A percentile compares a stretch with the other conserved stretches of the same genome.
Conservation (phyloP, 1,140 invertebrate species). For the Stratiolaelaps scimitus region DNA sequence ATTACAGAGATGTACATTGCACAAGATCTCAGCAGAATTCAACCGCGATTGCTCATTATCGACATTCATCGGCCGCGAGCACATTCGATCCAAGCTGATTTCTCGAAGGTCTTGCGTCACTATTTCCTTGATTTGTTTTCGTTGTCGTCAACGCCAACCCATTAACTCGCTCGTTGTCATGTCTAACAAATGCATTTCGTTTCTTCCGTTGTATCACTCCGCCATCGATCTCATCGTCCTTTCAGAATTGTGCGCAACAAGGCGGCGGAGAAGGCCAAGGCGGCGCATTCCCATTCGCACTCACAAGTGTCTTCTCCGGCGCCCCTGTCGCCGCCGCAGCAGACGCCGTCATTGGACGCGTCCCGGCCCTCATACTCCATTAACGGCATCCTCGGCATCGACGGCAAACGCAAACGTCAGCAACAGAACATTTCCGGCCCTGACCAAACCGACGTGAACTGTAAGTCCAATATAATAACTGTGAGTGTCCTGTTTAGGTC, state of each 20-base stretch:
- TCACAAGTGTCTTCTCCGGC: slow-evolving; percentile 9
- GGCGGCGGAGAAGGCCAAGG: slow-evolving; percentile 86
- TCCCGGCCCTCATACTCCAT: slow-evolving; percentile 68
- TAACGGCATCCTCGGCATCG: slow-evolving; percentile 81
- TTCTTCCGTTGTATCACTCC: too few relatives aligned
- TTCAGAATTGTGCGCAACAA: slow-evolving; percentile 85
- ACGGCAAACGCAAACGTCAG: slow-evolving; percentile 22
- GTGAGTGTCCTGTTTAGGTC: too few relatives aligned
- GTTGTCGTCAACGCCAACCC: too few relatives aligned
- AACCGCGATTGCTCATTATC: too few relatives aligned
- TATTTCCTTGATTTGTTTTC: too few relatives aligned
- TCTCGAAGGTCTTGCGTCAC: too few relatives aligned
- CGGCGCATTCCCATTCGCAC: slow-evolving; percentile 45
- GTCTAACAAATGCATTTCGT: too few relatives aligned
- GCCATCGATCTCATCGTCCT: slow-evolving; percentile 2
- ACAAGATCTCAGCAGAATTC: too few relatives aligned
- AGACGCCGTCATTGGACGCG: slow-evolving; percentile 46
- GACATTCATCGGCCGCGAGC: too few relatives aligned
- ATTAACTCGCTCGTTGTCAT: too few relatives aligned
- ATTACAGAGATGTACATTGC: too few relatives aligned
- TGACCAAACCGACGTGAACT: slow-evolving; percentile 28
- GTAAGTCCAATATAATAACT: background rate
- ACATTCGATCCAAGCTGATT: too few relatives aligned
- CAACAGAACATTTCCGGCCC: slow-evolving; percentile 26
- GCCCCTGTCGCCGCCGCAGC: slow-evolving; percentile 36